These are phyloP conservation scores for Zeugodacus cucurbitae DNA, from an alignment of 1,140 invertebrate genomes.

Conservation along the genomic window DNA sequence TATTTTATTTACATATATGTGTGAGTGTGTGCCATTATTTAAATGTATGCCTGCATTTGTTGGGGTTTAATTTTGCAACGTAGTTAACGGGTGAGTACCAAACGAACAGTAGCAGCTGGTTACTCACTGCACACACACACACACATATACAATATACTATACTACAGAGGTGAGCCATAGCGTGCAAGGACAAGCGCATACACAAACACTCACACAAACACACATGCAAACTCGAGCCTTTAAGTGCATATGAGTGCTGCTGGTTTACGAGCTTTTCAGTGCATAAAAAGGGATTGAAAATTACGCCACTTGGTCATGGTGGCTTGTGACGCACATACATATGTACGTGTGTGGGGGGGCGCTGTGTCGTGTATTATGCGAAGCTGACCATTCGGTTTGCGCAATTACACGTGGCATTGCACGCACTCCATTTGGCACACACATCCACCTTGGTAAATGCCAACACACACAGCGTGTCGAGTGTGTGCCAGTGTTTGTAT, in stretches of 20 bases:
- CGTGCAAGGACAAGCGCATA: too few relatives aligned
- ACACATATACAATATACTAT: too few relatives aligned
- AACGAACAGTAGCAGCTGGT: not conserved
- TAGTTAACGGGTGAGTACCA: not conserved
- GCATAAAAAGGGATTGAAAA: not conserved
- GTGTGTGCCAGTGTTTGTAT: not conserved
- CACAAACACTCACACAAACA: too few relatives aligned
- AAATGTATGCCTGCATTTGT: slow-evolving; percentile 7
- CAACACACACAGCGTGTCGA: not conserved
- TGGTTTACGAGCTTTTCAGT: not conserved
- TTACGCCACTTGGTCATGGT: not conserved
- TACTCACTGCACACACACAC: not conserved
- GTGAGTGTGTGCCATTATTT: not conserved
- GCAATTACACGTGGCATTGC: slow-evolving; percentile 35
- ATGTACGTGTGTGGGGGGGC: too few relatives aligned
- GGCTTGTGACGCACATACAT: not conserved
- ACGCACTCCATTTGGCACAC: not conserved
- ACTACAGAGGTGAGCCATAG: too few relatives aligned
- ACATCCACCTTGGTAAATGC: not conserved
- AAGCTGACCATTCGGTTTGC: slow-evolving; percentile 39
- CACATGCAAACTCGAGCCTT: too few relatives aligned
- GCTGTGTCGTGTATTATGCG: not conserved
- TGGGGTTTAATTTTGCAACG: too few relatives aligned
- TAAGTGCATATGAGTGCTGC: too few relatives aligned
- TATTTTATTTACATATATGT: not conserved